These are phyloP conservation scores for Acrocephalus kingi DNA, from an alignment of 2,113 vertebrate genomes.

Conservation along the genomic window DNA sequence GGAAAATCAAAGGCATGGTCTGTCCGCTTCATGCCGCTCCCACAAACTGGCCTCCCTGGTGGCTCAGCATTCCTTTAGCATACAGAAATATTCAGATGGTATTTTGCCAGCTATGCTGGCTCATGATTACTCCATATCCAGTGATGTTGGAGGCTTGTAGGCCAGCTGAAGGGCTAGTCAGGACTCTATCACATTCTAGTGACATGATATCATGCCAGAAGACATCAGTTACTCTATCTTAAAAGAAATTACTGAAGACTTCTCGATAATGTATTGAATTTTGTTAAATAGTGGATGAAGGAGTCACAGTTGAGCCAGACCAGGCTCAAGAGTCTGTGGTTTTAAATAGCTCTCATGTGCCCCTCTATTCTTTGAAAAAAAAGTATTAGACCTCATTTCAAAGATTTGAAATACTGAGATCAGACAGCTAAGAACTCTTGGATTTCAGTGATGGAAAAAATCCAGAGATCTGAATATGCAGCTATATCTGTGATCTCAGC, in stretches of 20 bases:
- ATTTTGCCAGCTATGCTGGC: neutral
- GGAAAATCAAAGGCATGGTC: neutral
- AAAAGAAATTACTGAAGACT: neutral
- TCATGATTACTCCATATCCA: neutral
- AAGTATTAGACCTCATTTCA: neutral
- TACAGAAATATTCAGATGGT: neutral
- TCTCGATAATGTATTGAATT: neutral
- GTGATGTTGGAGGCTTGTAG: neutral
- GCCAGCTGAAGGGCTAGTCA: neutral
- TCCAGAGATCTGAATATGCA: neutral
- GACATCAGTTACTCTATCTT: neutral
- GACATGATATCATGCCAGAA: neutral
- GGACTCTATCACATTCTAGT: neutral
- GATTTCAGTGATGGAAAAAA: neutral
- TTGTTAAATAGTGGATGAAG: neutral
- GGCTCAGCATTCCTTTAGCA: neutral
- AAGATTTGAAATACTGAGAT: neutral
- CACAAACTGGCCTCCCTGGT: neutral
- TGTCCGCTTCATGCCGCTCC: neutral
- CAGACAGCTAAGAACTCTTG: neutral
- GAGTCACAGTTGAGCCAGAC: neutral
- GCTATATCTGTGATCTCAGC: neutral
- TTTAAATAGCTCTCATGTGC: neutral
- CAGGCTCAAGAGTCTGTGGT: neutral
- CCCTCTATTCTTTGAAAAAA: neutral